Base-by-base conservation (phyloP, 2,113 vertebrate genomes). In the Bujurquina vittata region DNA sequence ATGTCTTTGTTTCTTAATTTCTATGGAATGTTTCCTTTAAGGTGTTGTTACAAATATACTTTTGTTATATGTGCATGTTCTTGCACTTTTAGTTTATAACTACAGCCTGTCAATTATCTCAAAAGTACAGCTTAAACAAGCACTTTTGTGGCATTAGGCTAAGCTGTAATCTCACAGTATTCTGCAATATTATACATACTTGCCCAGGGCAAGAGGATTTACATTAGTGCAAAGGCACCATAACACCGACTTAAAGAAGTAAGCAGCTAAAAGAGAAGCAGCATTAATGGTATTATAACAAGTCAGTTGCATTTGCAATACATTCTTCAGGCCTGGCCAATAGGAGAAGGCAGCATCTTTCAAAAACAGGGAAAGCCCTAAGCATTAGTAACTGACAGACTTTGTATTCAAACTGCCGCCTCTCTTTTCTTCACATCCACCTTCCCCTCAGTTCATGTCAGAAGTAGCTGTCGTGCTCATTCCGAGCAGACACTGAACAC, bases 361-460 rank as follows among this genome's bases (percentile, higher is more conserved):
- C 90, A 92, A 94, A 92, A 80, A 43, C 33, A 62, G 75, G 79
- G 79, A 77, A 87, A 92, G 80, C 87, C 89, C 84, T 78, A 75
- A 89, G 77, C 26, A 33, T 35, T 75, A 84, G 20, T 62, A 78
- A 79, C 67, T 58, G 55, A 67, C 60, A 35, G 74, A 75, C 80
- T 58, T 75, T 81, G 69, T 22, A 77, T 54, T 87, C 62, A 33
- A 54, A 77, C 69, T 12, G 4, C 26, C 33, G 12, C 9, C n/a
- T 56, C 40, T 57, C 59, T 46, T 43, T 54, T 67, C 54, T 75
- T 40, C 18, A 54, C 73, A 55, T 80, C 40, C 62, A 63, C 75
- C 63, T 76, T n/a, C 52, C 23, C 61, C 58, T 81, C 49, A 4
- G 31, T 54, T 88, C 80, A 77, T 75, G 60, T 87, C 79, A 88